Percentiles rank a stretch among this genome's conserved stretches.
Evolutionary conservation across 2,797 vertebrate species (phyloP).

Genomic region (Argentina silus): DNA sequence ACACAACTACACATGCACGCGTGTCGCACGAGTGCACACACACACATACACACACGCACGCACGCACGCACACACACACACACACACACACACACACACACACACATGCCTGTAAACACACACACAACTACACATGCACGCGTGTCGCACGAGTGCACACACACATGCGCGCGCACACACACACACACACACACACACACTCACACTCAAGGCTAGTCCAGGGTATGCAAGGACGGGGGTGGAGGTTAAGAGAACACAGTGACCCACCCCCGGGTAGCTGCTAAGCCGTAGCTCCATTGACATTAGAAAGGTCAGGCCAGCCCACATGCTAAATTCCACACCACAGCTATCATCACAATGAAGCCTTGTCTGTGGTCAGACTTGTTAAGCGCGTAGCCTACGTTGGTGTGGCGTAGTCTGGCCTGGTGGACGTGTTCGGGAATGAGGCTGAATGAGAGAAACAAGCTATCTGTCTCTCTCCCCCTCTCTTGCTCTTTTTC

Average conservation of each 20-base stretch:
- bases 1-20: no score
- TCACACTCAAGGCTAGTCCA: not conserved
- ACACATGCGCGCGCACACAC: no score
- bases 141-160: no score
- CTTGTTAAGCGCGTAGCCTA: not conserved
- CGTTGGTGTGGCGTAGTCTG: no score
- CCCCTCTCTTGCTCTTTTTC: not conserved
- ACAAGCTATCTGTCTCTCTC: not conserved
- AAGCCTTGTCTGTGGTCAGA: not conserved
- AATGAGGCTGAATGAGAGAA: not conserved
- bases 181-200: slow-evolving; percentile 20
- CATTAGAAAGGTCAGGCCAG: slow-evolving; percentile 18
- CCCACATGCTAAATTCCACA: slow-evolving; percentile 5
- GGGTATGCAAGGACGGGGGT: not conserved
- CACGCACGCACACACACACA: no score
- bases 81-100: no score
- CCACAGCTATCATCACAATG: not conserved
- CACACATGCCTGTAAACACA: no score
- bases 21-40: no score
- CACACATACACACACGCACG: no score
- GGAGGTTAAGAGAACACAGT: not conserved
- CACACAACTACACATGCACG: no score
- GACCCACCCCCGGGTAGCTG: slow-evolving; percentile 4
- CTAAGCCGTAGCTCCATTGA: slow-evolving; percentile 9
- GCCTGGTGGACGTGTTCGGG: no score